A percentile compares a stretch with the other conserved stretches of the same genome.
phyloP scores from a whole-genome alignment of 2,113 vertebrate genomes.

The Crotalus helleri region DNA sequence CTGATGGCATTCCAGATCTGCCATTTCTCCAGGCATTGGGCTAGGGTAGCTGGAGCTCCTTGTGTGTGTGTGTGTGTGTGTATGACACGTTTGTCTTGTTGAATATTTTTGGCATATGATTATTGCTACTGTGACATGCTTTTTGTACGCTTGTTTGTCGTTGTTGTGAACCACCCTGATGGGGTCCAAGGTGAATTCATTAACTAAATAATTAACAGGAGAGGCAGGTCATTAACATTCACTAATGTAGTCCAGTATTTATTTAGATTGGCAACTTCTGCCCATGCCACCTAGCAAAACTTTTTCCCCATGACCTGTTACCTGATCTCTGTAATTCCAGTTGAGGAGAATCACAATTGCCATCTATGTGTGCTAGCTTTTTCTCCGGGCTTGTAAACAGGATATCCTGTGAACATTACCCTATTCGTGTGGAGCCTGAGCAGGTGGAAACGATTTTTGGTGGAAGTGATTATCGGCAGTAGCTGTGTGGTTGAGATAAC shows the following conservation, averaged over 20 bases:
- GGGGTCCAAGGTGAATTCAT: background rate
- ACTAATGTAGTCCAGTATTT: background rate
- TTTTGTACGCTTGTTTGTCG: background rate
- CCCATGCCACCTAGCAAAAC: background rate
- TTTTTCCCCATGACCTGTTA: background rate
- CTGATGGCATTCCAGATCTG: background rate
- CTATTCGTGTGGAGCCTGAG: background rate
- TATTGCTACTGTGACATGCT: background rate
- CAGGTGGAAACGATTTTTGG: conserved; percentile 26
- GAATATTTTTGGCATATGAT: background rate
- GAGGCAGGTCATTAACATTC: background rate
- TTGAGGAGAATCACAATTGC: background rate
- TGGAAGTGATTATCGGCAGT: conserved; percentile 20
- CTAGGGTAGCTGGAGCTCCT: background rate
- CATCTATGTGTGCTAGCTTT: background rate
- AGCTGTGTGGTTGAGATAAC: conserved; percentile 21
- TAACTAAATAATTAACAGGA: background rate
- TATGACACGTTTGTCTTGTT: background rate
- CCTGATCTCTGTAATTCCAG: background rate
- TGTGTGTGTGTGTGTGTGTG: background rate
- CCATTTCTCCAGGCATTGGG: background rate
- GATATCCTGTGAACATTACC: conserved; percentile 1
- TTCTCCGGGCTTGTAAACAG: conserved; percentile 1
- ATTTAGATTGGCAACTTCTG: background rate
- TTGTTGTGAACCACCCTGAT: background rate